Evolutionary conservation across 2,113 vertebrate species (phyloP), one percentile per base, ranked within the genome.

Genomic region (Pogonocichla stellata): DNA sequence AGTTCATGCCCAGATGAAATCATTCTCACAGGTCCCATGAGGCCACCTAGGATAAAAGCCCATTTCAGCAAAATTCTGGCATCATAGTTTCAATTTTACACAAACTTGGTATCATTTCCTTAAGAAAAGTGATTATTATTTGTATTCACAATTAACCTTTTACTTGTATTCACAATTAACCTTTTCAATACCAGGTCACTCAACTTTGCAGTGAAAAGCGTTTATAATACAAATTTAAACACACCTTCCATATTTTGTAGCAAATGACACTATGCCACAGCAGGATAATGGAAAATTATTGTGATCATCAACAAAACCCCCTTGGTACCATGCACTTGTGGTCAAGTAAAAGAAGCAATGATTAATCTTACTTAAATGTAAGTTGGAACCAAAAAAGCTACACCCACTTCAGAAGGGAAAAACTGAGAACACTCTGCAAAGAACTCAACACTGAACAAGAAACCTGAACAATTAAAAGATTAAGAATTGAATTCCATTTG

Each of bases 11-110:
- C 99, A 33, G 99, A 99, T 64, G 99, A 99, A 97, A 99, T 99
- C 99, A 99, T 99, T 80, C 99, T 98, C 50, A 99, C 99, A 7
- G 99, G 99, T 90, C 99, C 99, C 99, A 99, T 99, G 80, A 99
- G 97, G 86, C 99, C 99, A 54, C 99, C 99, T 99, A 96, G 74
- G 90, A 96, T 4, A 93, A 79, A 42, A 94, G 25, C 9, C 79
- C 78, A 92, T 47, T 50, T 16, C 53, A 94, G 38, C 64, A 51
- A 56, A 89, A 31, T 77, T 70, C 82, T 58, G 45, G 28, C 51
- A 51, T 57, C 22, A 26, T 4, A 4, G 33, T 14, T 83, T 38
- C 16, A 58, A 33, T 84, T 50, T 67, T 53, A 22, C 15, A 93
- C 72, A 90, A 75, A 14, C 12, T 54, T 43, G n/a, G 17, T 31